These are phyloP conservation scores for Delia radicum DNA, from an alignment of 1,140 invertebrate genomes.

Conservation along the genomic window DNA sequence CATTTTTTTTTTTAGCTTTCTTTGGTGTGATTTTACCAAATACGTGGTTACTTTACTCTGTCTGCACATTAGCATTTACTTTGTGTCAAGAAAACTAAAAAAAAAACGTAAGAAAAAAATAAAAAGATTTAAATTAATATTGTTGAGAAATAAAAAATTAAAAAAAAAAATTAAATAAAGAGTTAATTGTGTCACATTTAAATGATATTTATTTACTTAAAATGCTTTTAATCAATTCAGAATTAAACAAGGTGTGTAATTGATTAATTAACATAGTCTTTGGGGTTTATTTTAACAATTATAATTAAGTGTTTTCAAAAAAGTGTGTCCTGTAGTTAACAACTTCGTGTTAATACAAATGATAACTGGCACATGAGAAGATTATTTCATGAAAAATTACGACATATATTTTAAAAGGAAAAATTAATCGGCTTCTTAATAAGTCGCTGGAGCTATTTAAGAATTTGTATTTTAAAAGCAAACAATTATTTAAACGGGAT, in stretches of 20 bases:
- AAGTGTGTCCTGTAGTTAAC: too few species aligned
- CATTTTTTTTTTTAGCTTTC: neutral
- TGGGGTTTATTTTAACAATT: neutral
- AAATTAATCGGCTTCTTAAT: too few species aligned
- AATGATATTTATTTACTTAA: neutral
- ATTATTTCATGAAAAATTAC: too few species aligned
- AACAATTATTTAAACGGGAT: too few species aligned
- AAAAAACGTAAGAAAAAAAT: neutral
- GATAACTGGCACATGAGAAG: too few species aligned
- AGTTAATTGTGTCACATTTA: constrained; percentile 17
- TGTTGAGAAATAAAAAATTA: constrained; percentile 12
- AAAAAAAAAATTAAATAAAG: constrained; percentile 1
- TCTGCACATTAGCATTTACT: constrained; percentile 10
- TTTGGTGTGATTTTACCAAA: constrained; percentile 14
- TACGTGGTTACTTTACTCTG: constrained; percentile 5
- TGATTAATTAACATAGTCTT: neutral
- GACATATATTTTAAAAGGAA: too few species aligned
- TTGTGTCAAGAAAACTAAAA: neutral
- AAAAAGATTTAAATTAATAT: constrained; percentile 15
- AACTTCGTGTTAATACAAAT: too few species aligned
- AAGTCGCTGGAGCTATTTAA: too few species aligned
- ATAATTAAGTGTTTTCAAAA: too few species aligned
- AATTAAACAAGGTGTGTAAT: neutral
- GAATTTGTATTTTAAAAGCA: too few species aligned
- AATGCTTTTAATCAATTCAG: neutral